Evolutionary conservation across 2,888 invertebrate genomes (phyloP).

Genomic region (Onchidella celtica): DNA sequence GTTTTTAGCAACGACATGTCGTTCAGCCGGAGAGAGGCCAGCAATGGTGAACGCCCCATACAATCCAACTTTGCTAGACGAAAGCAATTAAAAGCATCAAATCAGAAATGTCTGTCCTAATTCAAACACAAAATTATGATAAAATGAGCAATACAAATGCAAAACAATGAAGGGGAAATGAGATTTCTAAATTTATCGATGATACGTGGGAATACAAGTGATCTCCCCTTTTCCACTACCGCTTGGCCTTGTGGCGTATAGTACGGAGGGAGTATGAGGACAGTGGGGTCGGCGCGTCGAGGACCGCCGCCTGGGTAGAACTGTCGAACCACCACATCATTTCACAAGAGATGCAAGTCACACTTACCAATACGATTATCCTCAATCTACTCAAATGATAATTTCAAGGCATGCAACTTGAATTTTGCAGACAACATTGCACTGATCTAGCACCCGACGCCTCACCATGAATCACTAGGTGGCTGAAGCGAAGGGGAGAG

Average conservation of each 20-base stretch:
- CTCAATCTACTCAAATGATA: neutral
- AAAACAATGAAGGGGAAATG: neutral
- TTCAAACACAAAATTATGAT: neutral
- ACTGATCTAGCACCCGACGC: constrained; percentile 14
- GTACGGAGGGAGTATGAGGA: neutral
- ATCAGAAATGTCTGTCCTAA: neutral
- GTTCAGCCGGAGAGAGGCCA: constrained; percentile 27
- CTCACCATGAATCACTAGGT: constrained; percentile 51
- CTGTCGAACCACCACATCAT: neutral
- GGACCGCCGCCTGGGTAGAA: neutral
- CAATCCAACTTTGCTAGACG: neutral
- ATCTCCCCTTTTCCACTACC: constrained; percentile 28
- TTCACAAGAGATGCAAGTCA: neutral
- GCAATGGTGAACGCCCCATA: neutral
- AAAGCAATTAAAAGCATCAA: neutral
- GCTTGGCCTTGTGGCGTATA: constrained; percentile 33
- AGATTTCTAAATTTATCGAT: constrained; percentile 41
- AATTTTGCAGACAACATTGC: constrained; percentile 36
- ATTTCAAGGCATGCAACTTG: constrained; percentile 14
- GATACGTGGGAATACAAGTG: constrained; percentile 27
- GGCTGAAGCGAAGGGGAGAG: constrained; percentile 35
- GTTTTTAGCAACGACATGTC: constrained; percentile 53
- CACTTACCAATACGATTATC: constrained; percentile 16
- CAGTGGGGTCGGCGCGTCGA: neutral
- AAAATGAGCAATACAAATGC: neutral